Base-by-base conservation (phyloP, 2,888 invertebrate species). In the Drosophila cracens region DNA sequence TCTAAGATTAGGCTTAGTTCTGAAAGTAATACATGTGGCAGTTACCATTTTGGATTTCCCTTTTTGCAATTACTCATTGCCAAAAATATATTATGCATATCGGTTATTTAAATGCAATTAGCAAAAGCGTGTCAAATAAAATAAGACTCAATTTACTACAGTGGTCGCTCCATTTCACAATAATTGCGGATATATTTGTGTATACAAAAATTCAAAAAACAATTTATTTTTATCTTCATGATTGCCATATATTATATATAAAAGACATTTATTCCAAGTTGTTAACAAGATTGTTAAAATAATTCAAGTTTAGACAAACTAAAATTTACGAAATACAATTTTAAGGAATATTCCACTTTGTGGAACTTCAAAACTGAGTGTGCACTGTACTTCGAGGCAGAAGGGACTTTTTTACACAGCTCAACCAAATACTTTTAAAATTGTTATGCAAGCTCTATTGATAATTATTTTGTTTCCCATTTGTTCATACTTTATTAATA, bases 401-500 rank as follows among this genome's bases (percentile, higher is more conserved):
- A 40, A n/a, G 4, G 11, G 11, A 11, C 11, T 40, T 21, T 40
- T n/a, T 40, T 21, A 46, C 4, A 16, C 38, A 18, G 18, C 6
- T 46, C 21, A 6, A 13, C 21, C n/a, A 31, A 46, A 8, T 46
- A 25, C 16, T 0, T 25, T 8, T 46, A 11, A 33, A 31, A 46
- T 58, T n/a, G 10, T 16, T 34, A 27, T n/a, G 13, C 6, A 33
- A 36, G 18, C 48, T 40, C 11, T 11, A n/a, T 27, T 31, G 6
- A 58, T 52, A 34, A 33, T 25, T 40, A 34, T 59, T 36, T 56
- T 62, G 64, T 70, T 68, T 83, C 66, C 74, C 61, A 73, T 74
- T 86, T 56, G 79, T 74, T 87, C 81, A 66, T 74, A 70, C 40
- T 83, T 77, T 77, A 76, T 79, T 83, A 77, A 87, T 81, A 83